Evolutionary conservation across 2,797 vertebrate genomes (phyloP).

Genomic region (Sphenodon punctatus): DNA sequence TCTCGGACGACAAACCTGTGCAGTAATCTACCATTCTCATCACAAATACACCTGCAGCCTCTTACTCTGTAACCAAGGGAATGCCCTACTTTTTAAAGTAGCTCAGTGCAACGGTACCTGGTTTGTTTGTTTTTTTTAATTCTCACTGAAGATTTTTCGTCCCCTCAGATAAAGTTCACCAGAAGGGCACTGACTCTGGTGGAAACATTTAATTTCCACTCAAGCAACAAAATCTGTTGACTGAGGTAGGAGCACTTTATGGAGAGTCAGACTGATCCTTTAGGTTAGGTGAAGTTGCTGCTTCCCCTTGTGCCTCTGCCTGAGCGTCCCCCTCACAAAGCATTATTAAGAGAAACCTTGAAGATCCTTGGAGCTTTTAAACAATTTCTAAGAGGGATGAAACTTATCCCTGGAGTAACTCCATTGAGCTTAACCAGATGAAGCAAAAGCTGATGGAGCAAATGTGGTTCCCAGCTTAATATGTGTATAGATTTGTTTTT

Average conservation of each 20-base stretch:
- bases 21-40: conserved; percentile 35
- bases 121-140: conserved; percentile 15
- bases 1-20: background rate
- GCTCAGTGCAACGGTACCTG: background rate
- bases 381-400: background rate
- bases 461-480: too few species aligned
- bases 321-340: background rate
- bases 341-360: background rate
- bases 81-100: conserved; percentile 25
- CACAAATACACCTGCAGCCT: conserved; percentile 6
- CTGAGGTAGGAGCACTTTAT: background rate
- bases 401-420: background rate
- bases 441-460: too few species aligned
- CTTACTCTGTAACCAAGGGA: conserved; percentile 35
- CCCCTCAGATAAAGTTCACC: conserved; percentile 31
- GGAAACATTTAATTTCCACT: conserved; percentile 17
- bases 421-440: background rate
- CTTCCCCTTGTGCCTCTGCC: background rate
- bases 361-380: background rate
- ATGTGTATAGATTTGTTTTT: background rate
- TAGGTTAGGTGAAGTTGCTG: background rate
- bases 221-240: background rate
- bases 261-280: background rate
- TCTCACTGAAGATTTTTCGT: conserved; percentile 12
- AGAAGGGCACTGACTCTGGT: background rate